Conservation (phyloP, 2,797 vertebrate genomes). For the Rhodeus uyekii region DNA sequence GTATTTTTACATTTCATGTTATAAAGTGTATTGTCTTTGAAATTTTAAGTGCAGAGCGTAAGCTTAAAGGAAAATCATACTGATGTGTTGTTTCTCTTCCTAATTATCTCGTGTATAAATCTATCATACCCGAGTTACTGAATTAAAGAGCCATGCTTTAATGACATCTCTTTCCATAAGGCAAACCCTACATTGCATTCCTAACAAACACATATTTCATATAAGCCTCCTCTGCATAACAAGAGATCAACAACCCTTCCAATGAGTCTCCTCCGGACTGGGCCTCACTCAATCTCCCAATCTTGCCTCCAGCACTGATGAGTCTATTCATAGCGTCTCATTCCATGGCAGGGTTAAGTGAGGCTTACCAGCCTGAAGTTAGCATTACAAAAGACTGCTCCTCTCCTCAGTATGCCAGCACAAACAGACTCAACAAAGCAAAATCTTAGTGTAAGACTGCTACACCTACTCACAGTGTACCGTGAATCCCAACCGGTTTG, state of each 20-base stretch:
- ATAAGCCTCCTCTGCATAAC: slow-evolving; percentile 23
- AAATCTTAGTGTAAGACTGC: slow-evolving; percentile 4
- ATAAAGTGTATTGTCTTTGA: background rate
- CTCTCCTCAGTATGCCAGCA: slow-evolving; percentile 24
- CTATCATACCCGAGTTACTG: background rate
- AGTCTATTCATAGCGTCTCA: slow-evolving; percentile 55
- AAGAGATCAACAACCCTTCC: slow-evolving; percentile 9
- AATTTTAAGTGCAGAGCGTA: background rate
- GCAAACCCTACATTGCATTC: background rate
- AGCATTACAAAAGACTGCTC: slow-evolving; percentile 49
- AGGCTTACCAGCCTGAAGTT: slow-evolving; percentile 49
- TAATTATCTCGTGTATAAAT: slow-evolving; percentile 17
- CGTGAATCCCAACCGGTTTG: background rate
- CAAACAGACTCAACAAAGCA: slow-evolving; percentile 3
- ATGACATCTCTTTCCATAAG: background rate
- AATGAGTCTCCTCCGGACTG: slow-evolving; percentile 11
- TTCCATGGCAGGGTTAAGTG: slow-evolving; percentile 52
- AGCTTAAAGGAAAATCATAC: background rate
- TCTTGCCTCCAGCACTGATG: slow-evolving; percentile 29
- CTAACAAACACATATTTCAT: slow-evolving; percentile 3
- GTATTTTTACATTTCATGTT: background rate
- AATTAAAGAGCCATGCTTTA: slow-evolving; percentile 9
- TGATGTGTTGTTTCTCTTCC: background rate
- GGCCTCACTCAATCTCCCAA: slow-evolving; percentile 32
- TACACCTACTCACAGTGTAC: background rate